Percentiles rank a stretch among this genome's conserved stretches.
Conservation (phyloP, 2,113 vertebrate genomes). For the Oxyruncus cristatus region DNA sequence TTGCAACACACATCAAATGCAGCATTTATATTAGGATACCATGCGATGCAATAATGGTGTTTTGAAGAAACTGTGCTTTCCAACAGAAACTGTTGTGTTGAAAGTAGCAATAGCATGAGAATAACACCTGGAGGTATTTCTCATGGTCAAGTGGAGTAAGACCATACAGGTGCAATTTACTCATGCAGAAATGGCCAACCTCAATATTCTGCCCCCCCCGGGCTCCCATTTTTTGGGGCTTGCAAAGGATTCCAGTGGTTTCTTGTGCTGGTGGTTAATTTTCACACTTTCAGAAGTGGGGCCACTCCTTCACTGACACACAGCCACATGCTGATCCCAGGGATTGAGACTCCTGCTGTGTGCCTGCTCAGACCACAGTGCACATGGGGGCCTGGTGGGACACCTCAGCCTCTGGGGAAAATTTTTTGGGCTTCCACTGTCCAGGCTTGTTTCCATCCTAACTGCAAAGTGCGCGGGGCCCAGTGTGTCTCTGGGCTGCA, state of each 20-base stretch:
- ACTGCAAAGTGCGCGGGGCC: rapidly evolving
- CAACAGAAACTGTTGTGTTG: neutral
- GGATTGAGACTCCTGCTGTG: neutral
- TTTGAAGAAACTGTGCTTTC: neutral
- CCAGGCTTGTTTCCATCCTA: neutral
- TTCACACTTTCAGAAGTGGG: neutral
- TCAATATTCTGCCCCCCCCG: neutral
- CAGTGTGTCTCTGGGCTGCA: neutral
- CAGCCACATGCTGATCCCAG: neutral
- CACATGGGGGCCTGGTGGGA: rapidly evolving
- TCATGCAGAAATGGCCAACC: neutral
- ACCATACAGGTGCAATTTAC: constrained; percentile 1
- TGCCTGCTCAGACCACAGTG: neutral
- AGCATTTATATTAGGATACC: neutral
- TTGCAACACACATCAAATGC: neutral
- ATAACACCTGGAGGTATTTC: constrained; percentile 34
- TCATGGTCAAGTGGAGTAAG: constrained; percentile 36
- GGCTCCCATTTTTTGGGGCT: neutral
- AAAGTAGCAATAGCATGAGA: neutral
- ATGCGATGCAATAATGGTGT: neutral
- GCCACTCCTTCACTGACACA: constrained; percentile 1
- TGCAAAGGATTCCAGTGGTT: constrained; percentile 18
- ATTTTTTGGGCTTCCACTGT: rapidly evolving
- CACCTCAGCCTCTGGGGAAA: neutral
- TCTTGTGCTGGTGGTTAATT: neutral